Evolutionary conservation across 1,140 invertebrate species (phyloP), one percentile per base, ranked within the genome.

Genomic region (Neotoxoptera formosana): DNA sequence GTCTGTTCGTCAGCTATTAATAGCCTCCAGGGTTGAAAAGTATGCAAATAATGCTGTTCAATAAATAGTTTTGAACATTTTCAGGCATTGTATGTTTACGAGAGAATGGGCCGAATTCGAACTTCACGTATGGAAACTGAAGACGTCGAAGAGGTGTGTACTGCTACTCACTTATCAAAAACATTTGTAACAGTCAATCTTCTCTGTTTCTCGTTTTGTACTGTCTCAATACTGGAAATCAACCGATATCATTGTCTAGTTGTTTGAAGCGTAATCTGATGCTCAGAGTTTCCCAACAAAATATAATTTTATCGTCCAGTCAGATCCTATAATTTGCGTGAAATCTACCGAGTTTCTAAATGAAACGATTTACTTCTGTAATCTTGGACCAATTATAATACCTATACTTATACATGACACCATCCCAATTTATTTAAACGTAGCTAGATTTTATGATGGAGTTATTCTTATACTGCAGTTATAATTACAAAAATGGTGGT

Each of bases 111-210:
- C 45, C 34, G 86, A 53, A 84, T 86, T 30, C 91, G 81, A 53
- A 93, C 91, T 51, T 86, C 91, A 41, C 20, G 4, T 86, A 41
- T 93, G 47, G 48, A 41, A 93, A 83, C 21, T 45, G 76, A 86
- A 56, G 91, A 93, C 23, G 86, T 93, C 34, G 81, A 93, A 86
- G 91, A 93, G 91, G 91, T 93, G 91, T 56, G 91, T 93, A 88
- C n/a, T 48, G 20, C 30, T 48, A 48, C 47, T n/a, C 17, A 48
- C 11, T 87, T 87, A 87, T 20, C 23, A 48, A 87, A 84, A 48
- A 30, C 30, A 1, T n/a, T 34, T n/a, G n/a, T n/a, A 7, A 1
- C 86, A 34, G 45, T 67, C 60, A 67, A n/a, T 67, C 14, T 4
- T n/a, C 14, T n/a, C 1, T n/a, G 30, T n/a, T 1, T 67, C 14